Conservation (phyloP, 2,113 vertebrate genomes). For the Pongo abelii region DNA sequence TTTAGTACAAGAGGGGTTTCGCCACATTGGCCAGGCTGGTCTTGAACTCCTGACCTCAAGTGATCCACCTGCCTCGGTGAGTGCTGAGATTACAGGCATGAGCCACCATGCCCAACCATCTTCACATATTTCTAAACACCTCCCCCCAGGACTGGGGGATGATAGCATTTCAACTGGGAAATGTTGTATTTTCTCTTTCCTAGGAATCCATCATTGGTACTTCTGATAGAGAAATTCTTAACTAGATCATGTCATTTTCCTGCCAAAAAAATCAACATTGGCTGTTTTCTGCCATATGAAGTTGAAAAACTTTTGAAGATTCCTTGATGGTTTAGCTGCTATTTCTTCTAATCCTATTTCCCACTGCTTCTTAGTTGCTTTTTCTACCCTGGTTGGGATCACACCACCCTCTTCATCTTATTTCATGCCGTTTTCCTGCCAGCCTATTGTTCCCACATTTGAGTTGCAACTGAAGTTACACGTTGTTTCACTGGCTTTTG, state of each 20-base stretch:
- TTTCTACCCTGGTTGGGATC: neutral
- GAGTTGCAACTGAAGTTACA: neutral
- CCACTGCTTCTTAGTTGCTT: neutral
- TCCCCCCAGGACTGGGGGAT: neutral
- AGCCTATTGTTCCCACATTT: neutral
- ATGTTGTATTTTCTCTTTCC: neutral
- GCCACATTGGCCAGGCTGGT: no score
- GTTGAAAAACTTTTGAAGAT: neutral
- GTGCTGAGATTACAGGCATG: no score
- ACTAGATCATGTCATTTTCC: neutral
- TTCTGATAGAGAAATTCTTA: constrained; percentile 11
- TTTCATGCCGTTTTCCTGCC: neutral
- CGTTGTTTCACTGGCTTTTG: neutral
- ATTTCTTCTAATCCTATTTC: neutral
- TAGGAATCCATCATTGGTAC: neutral
- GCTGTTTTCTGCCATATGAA: neutral
- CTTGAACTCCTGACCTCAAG: no score
- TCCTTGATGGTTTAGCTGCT: neutral
- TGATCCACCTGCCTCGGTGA: no score
- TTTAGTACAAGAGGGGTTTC: no score
- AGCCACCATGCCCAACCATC: no score
- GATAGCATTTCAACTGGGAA: neutral
- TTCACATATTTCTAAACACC: neutral
- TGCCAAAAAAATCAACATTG: neutral
- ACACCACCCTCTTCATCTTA: neutral